Conservation (phyloP, 2,888 invertebrate genomes). For the Litoditis marina region DNA sequence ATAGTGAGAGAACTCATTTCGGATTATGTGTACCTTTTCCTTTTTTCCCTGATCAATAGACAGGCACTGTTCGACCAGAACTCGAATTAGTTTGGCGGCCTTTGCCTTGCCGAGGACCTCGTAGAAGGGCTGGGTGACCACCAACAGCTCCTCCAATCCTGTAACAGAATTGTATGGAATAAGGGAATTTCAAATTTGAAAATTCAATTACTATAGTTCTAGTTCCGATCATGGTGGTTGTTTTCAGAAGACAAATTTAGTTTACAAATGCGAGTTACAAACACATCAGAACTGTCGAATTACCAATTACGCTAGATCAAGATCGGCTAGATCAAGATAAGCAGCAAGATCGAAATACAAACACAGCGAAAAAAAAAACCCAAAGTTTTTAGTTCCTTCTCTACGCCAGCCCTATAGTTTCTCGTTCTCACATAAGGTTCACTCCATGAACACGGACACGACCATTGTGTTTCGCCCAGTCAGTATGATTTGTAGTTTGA, state of each 20-base stretch:
- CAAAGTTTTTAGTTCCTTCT: background rate
- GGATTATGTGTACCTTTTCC: conserved; percentile 29
- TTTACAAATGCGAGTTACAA: too few species aligned
- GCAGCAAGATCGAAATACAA: too few species aligned
- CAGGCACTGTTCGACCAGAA: conserved; percentile 91
- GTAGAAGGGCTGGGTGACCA: conserved; percentile 88
- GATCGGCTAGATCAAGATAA: too few species aligned
- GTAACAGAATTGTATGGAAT: conserved; percentile 25
- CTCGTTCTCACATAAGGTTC: background rate
- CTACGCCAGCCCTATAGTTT: background rate
- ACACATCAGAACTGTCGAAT: too few species aligned
- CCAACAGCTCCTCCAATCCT: conserved; percentile 75
- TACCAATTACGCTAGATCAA: too few species aligned
- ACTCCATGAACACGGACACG: too few species aligned
- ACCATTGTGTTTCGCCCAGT: background rate
- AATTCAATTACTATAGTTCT: too few species aligned
- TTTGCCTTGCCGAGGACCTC: conserved; percentile 95
- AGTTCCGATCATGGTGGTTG: too few species aligned
- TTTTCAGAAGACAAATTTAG: too few species aligned
- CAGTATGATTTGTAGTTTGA: too few species aligned
- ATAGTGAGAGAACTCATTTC: too few species aligned
- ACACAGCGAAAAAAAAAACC: background rate
- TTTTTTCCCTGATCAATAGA: conserved; percentile 76
- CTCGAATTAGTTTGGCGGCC: conserved; percentile 93
- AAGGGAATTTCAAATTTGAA: background rate